Percentiles rank a stretch among this genome's conserved stretches.
These are phyloP conservation scores for Pheosia tremula DNA, from an alignment of 2,888 invertebrate species.

Conservation along the genomic window DNA sequence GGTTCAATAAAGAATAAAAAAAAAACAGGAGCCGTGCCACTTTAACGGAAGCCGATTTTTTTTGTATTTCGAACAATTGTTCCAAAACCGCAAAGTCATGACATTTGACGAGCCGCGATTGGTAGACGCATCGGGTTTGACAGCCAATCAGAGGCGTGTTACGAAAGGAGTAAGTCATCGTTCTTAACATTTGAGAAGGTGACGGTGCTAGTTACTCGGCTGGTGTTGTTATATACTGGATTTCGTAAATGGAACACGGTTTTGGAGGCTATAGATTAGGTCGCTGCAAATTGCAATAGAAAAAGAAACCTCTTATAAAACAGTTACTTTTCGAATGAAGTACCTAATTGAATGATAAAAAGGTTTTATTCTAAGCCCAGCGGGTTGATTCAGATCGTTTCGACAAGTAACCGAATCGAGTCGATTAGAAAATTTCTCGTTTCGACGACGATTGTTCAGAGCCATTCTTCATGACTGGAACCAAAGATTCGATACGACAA, in stretches of 20 bases:
- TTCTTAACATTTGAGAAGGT: constrained; percentile 77
- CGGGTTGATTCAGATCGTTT: too few species aligned
- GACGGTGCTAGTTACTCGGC: constrained; percentile 57
- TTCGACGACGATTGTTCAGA: too few species aligned
- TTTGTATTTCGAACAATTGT: constrained; percentile 65
- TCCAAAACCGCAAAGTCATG: constrained; percentile 75
- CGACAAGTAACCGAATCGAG: too few species aligned
- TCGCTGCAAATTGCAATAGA: constrained; percentile 1
- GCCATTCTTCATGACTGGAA: too few species aligned
- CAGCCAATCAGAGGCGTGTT: constrained; percentile 78
- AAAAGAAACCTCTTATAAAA: background rate
- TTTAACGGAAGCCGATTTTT: constrained; percentile 79
- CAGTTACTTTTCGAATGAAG: background rate
- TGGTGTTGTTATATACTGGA: constrained; percentile 36
- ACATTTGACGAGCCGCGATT: constrained; percentile 80
- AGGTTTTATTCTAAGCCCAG: background rate
- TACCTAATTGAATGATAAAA: background rate
- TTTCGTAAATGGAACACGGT: constrained; percentile 42
- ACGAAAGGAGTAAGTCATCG: constrained; percentile 79
- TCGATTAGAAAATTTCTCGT: too few species aligned
- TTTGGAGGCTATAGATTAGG: constrained; percentile 20
- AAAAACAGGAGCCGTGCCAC: constrained; percentile 66
- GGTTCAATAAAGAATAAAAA: constrained; percentile 44
- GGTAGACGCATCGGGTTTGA: constrained; percentile 75
- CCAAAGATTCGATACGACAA: too few species aligned